These are phyloP conservation scores for Lycorma delicatula DNA, from an alignment of 1,140 invertebrate genomes.

Conservation along the genomic window DNA sequence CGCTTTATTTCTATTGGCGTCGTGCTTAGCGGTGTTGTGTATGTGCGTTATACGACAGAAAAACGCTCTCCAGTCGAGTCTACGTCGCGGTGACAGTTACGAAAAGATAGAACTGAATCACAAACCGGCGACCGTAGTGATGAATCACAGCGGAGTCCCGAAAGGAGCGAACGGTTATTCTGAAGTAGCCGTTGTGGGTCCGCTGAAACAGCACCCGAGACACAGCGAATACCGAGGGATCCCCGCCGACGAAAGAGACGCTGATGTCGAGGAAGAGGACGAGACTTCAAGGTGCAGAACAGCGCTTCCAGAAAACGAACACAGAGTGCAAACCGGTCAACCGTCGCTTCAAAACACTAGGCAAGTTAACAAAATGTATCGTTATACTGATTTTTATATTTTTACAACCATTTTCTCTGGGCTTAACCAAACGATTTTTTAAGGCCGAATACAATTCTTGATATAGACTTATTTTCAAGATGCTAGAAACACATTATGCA, in stretches of 20 bases:
- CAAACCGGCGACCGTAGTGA: conserved; percentile 28
- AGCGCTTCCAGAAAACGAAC: too few relatives aligned
- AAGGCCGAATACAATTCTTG: too few relatives aligned
- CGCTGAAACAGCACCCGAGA: conserved; percentile 36
- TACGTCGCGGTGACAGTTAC: conserved; percentile 51
- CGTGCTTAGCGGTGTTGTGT: conserved; percentile 51
- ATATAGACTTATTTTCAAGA: too few relatives aligned
- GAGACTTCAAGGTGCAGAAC: too few relatives aligned
- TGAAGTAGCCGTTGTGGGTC: conserved; percentile 36
- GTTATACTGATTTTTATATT: background rate
- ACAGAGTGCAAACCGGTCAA: too few relatives aligned
- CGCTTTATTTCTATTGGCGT: conserved; percentile 44
- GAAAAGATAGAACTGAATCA: conserved; percentile 66
- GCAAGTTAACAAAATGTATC: background rate
- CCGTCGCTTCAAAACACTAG: too few relatives aligned
- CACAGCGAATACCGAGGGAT: conserved; percentile 61
- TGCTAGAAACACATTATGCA: too few relatives aligned
- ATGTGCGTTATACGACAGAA: conserved; percentile 44
- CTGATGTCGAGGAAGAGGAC: conserved; percentile 30
- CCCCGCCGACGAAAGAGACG: conserved; percentile 39
- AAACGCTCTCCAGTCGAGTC: conserved; percentile 28
- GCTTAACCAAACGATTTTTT: too few relatives aligned
- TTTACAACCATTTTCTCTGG: too few relatives aligned
- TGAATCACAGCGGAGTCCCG: conserved; percentile 1
- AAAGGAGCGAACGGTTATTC: conserved; percentile 6